Percentiles rank a stretch among this genome's conserved stretches.
Conservation (phyloP, 2,797 vertebrate genomes). For the Macroramphosus scolopax region DNA sequence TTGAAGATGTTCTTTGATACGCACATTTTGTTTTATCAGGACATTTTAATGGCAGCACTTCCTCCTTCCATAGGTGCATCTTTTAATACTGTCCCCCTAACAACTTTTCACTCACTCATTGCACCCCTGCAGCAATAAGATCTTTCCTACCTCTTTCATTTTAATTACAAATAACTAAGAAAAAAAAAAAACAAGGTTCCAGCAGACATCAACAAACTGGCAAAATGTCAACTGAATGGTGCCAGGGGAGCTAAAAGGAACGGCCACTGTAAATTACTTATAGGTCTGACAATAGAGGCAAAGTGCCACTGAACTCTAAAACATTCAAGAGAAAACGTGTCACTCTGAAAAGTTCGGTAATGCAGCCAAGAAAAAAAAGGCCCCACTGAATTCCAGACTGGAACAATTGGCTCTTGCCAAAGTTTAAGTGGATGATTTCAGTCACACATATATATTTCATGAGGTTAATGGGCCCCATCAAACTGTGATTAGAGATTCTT, state of each 20-base stretch:
- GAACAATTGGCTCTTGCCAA: conserved; percentile 68
- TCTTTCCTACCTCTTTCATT: background rate
- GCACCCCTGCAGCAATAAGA: conserved; percentile 72
- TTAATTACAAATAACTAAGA: background rate
- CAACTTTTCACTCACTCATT: conserved; percentile 40
- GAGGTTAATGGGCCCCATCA: conserved; percentile 71
- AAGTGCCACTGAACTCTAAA: conserved; percentile 52
- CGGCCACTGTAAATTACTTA: conserved; percentile 49
- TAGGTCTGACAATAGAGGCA: conserved; percentile 59
- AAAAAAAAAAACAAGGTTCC: conserved; percentile 2
- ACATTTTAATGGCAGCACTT: too few species aligned
- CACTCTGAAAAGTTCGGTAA: conserved; percentile 53
- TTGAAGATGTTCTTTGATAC: too few species aligned
- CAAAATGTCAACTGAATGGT: conserved; percentile 34
- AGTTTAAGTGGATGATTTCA: conserved; percentile 75
- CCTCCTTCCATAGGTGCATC: too few species aligned
- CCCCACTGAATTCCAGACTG: conserved; percentile 58
- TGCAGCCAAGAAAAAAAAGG: conserved; percentile 35
- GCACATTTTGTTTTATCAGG: too few species aligned
- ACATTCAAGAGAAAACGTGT: conserved; percentile 54
- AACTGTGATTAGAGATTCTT: conserved; percentile 69
- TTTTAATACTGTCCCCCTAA: too few species aligned
- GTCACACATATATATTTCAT: conserved; percentile 74
- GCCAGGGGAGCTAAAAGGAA: conserved; percentile 32
- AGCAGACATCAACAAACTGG: conserved; percentile 34